Percentiles rank a stretch among this genome's conserved stretches.
phyloP scores from a whole-genome alignment of 2,888 invertebrate genomes.

The Eretmocerus hayati region DNA sequence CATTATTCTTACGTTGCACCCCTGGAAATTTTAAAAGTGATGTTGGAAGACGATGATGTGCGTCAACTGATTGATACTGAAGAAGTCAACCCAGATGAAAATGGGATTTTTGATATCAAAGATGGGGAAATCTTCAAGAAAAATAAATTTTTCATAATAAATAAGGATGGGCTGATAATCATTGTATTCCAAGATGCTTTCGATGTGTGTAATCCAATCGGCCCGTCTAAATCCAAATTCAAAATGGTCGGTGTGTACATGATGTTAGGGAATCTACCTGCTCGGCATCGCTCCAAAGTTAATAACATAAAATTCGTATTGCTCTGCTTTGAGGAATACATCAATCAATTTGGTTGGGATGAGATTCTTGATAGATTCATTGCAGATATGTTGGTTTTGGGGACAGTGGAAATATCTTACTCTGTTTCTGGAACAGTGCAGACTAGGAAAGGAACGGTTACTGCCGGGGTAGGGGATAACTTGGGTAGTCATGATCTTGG shows the following conservation, averaged over 20 bases:
- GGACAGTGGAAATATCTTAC: background rate
- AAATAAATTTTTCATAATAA: background rate
- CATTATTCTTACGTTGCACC: slow-evolving; percentile 2
- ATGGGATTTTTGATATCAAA: background rate
- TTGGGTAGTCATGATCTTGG: background rate
- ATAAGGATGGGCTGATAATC: background rate
- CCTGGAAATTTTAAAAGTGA: background rate
- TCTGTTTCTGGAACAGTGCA: background rate
- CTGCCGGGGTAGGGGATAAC: background rate
- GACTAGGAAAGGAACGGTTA: background rate
- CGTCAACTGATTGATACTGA: too few species aligned
- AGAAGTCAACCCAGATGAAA: background rate
- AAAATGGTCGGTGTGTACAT: slow-evolving; percentile 4
- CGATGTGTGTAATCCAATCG: slow-evolving; percentile 4
- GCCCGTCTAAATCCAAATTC: background rate
- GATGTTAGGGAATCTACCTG: slow-evolving; percentile 1
- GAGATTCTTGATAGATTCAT: slow-evolving; percentile 19
- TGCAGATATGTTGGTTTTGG: background rate
- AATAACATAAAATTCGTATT: slow-evolving; percentile 24
- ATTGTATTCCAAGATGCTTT: slow-evolving; percentile 4
- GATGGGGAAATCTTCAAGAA: background rate
- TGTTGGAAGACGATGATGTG: background rate
- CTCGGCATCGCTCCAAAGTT: slow-evolving; percentile 4
- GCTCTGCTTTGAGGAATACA: slow-evolving; percentile 24
- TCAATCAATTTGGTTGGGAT: slow-evolving; percentile 13